These are phyloP conservation scores for Machimus atricapillus DNA, from an alignment of 2,888 invertebrate genomes.

Conservation along the genomic window DNA sequence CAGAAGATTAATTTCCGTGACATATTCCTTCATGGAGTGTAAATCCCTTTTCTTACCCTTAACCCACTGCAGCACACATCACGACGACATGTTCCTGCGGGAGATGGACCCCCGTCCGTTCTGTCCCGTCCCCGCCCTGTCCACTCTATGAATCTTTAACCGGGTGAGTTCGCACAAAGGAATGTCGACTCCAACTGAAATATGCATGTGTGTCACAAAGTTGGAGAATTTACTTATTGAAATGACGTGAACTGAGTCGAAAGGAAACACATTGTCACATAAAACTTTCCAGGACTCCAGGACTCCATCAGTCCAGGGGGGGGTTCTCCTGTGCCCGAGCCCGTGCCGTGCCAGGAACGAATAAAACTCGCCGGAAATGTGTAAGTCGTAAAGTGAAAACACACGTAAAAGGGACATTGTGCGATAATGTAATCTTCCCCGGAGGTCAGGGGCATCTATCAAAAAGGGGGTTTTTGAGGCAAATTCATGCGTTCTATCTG, in stretches of 20 bases:
- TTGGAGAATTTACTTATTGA: background rate
- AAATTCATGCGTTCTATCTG: background rate
- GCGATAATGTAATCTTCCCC: slow-evolving; percentile 23
- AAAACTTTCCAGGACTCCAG: background rate
- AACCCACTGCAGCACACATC: background rate
- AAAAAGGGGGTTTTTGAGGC: background rate
- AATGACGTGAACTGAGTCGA: background rate
- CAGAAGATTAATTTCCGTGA: background rate
- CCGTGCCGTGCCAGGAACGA: background rate
- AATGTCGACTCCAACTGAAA: background rate
- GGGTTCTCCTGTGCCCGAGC: background rate
- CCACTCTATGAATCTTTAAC: background rate
- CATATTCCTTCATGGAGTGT: background rate
- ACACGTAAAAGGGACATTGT: slow-evolving; percentile 25
- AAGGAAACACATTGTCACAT: background rate
- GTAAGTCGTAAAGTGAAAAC: slow-evolving; percentile 14
- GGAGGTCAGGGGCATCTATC: slow-evolving; percentile 14
- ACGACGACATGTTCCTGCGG: background rate
- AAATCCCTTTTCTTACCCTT: background rate
- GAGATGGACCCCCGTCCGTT: background rate
- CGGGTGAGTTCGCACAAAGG: background rate
- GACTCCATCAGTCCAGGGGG: background rate
- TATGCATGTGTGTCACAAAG: background rate
- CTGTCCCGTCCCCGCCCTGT: background rate
- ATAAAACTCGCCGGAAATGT: slow-evolving; percentile 25